Conservation (phyloP, 2,797 vertebrate species). For the Sebastes matsubarae region DNA sequence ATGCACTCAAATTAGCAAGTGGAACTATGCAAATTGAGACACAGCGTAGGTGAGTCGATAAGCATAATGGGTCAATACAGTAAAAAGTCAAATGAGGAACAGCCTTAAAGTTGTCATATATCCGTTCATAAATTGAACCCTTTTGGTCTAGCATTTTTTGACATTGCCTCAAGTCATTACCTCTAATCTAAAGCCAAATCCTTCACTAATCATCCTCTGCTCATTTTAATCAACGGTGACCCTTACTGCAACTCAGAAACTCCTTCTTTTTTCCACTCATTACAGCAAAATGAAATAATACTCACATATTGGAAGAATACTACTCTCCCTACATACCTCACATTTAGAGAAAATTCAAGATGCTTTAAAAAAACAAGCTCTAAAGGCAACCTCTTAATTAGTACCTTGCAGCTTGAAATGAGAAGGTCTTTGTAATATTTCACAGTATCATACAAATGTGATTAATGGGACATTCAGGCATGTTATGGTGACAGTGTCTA, state of each 20-base stretch:
- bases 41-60: too few relatives aligned
- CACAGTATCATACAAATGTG: neutral
- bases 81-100: neutral
- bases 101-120: neutral
- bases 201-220: neutral
- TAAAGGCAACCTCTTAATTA: neutral
- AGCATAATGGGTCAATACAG: neutral
- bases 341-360: neutral
- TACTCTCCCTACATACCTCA: neutral
- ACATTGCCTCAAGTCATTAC: neutral
- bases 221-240: too few relatives aligned
- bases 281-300: neutral
- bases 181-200: neutral
- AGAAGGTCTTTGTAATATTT: neutral
- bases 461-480: neutral
- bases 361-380: neutral
- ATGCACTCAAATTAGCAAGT: too few relatives aligned
- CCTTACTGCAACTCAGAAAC: neutral
- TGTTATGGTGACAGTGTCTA: neutral
- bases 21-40: fast-evolving
- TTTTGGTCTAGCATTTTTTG: neutral
- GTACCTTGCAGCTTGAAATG: neutral
- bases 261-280: neutral
- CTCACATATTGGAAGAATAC: neutral
- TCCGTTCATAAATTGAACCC: neutral